phyloP scores from a whole-genome alignment of 53 echinoderm and acorn worm species.

The Luidia sarsii region DNA sequence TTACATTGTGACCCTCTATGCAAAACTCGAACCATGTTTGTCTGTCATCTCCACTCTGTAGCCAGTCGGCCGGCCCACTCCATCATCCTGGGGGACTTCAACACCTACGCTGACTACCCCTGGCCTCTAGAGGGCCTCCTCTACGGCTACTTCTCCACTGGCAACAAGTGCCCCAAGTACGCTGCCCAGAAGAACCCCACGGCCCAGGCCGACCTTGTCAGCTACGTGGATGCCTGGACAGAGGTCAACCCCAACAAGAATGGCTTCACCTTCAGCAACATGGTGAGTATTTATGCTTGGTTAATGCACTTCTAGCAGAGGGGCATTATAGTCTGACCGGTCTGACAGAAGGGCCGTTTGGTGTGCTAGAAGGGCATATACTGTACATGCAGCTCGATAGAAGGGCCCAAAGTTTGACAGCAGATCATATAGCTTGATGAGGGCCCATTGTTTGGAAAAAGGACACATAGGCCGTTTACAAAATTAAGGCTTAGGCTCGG shows the following conservation, averaged over 20 bases:
- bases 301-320: no score
- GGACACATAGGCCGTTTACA: no score
- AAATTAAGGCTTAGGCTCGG: no score
- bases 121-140: constrained; percentile 77
- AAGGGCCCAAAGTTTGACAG: no score
- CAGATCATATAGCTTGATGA: no score
- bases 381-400: no score
- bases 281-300: constrained; percentile 81
- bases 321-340: no score
- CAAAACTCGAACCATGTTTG: no score
- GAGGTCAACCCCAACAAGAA: constrained; percentile 54
- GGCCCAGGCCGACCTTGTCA: constrained; percentile 47
- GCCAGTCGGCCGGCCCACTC: constrained; percentile 65
- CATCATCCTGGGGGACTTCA: constrained; percentile 79
- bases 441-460: no score
- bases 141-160: constrained; percentile 69
- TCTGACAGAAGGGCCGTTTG: no score
- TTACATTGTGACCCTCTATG: background rate
- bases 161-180: constrained; percentile 70
- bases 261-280: constrained; percentile 86
- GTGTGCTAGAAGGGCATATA: no score
- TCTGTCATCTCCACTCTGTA: constrained; percentile 8
- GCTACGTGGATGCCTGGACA: constrained; percentile 74
- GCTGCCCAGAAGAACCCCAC: constrained; percentile 67
- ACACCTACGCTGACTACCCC: constrained; percentile 75